Evolutionary conservation across 2,113 vertebrate species (phyloP).

Genomic region (Vimba vimba): DNA sequence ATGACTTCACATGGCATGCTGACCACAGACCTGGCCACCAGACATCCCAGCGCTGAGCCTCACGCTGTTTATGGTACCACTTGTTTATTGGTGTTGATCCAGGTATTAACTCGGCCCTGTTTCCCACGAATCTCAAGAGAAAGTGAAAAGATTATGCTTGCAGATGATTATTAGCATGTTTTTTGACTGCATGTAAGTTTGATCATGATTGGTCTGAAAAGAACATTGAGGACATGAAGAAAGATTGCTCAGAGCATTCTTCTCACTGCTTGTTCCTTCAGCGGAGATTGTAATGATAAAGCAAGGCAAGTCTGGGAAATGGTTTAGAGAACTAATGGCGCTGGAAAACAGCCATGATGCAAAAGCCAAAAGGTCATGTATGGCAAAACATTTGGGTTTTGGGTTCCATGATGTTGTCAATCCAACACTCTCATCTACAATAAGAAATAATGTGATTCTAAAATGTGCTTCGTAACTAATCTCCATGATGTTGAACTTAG

Average conservation of each 20-base stretch:
- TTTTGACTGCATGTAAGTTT: not conserved
- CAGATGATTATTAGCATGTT: not conserved
- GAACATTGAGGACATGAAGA: not conserved
- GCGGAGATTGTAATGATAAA: constrained; percentile 30
- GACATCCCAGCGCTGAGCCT: constrained; percentile 22
- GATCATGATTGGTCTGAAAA: not conserved
- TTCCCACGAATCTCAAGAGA: constrained; percentile 36
- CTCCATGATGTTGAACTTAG: not conserved
- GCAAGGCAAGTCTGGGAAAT: constrained; percentile 39
- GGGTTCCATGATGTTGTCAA: not conserved
- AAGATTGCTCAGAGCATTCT: not conserved
- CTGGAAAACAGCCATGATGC: constrained; percentile 35
- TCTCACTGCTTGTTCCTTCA: constrained; percentile 2
- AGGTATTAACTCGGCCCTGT: constrained; percentile 25
- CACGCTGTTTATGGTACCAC: constrained; percentile 38
- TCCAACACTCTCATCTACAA: not conserved
- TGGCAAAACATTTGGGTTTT: not conserved
- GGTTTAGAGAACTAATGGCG: not conserved
- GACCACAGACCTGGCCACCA: not conserved
- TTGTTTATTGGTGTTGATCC: constrained; percentile 48
- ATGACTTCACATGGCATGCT: not conserved
- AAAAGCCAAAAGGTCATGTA: constrained; percentile 17
- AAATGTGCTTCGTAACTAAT: not conserved
- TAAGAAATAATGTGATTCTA: not conserved
- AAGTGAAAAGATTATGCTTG: constrained; percentile 9